Base-by-base conservation (phyloP, 2,888 invertebrate genomes). In the Mimumesa dahlbomi region DNA sequence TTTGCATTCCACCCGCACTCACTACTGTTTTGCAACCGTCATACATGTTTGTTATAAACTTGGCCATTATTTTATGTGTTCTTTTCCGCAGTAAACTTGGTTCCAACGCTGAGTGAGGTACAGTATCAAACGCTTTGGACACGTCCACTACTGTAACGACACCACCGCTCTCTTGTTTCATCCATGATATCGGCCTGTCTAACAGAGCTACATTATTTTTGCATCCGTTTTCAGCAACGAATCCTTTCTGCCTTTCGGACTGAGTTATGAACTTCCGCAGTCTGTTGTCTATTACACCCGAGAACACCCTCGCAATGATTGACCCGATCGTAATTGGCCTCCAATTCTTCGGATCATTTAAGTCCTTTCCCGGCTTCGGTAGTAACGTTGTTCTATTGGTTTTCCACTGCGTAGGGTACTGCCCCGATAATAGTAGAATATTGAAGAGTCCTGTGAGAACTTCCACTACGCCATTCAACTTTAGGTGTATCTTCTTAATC, bases 281-380 rank as follows among this genome's bases (percentile, higher is more conserved):
- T 21, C 81, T 81, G 9, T 68, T 36, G 56, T 86, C 86, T 0
- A 87, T 42, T 7, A 87, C 59, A 0, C 79, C 78, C 54, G 82
- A 85, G 42, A 81, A 88, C 1, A 83, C 7, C 11, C 85, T 53
- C 22, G 81, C 78, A 0, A 88, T 42, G 2, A 88, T 36, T 0
- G 84, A 86, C 2, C 78, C 48, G 0, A 88, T 82, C 0, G 85
- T 89, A 0, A 88, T 79, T 0, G 86, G 86, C 0, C 87, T 54
- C 70, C 85, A 88, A 59, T 83, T 87, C 5, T 69, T 82, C 0
- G 77, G 76, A 13, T 72, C 56, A 0, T 1, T 25, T 0, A 34
- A 16, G 53, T 87, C 85, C 40, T 86, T 87, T 0, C 84, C 85
- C n/a, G 77, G 75, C 52, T 88, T 88, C 0, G 81, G 84, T 0